phyloP scores from a whole-genome alignment of 2,797 vertebrate genomes.

The Lagorchestes hirsutus region DNA sequence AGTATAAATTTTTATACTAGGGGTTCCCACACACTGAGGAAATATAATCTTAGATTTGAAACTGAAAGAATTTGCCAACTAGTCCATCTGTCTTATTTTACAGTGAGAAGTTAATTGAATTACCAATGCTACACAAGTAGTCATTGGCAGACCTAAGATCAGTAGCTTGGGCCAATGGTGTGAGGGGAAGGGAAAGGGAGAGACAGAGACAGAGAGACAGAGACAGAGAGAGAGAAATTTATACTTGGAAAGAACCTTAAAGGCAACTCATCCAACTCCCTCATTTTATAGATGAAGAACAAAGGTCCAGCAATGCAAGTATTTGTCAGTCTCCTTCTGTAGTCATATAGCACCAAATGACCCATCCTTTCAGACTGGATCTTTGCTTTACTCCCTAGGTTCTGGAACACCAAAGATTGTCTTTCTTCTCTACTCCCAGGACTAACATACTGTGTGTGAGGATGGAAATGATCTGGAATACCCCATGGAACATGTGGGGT shows the following conservation, averaged over 20 bases:
- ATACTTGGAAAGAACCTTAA: background rate
- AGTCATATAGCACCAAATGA: background rate
- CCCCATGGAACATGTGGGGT: background rate
- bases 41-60: background rate
- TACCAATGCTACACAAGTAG: background rate
- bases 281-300: background rate
- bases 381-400: background rate
- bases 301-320: background rate
- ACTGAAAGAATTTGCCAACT: background rate
- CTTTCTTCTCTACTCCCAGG: background rate
- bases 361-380: background rate
- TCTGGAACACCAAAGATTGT: background rate
- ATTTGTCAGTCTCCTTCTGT: background rate
- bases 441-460: background rate
- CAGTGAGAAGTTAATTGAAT: background rate
- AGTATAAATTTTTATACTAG: background rate
- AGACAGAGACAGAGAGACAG: background rate
- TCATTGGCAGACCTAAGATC: no score
- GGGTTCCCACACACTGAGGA: background rate
- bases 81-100: background rate
- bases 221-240: background rate
- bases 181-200: background rate
- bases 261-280: background rate
- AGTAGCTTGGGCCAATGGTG: background rate
- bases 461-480: background rate